Conservation (phyloP, 2,113 vertebrate genomes). For the Eretmodus cyanostictus region DNA sequence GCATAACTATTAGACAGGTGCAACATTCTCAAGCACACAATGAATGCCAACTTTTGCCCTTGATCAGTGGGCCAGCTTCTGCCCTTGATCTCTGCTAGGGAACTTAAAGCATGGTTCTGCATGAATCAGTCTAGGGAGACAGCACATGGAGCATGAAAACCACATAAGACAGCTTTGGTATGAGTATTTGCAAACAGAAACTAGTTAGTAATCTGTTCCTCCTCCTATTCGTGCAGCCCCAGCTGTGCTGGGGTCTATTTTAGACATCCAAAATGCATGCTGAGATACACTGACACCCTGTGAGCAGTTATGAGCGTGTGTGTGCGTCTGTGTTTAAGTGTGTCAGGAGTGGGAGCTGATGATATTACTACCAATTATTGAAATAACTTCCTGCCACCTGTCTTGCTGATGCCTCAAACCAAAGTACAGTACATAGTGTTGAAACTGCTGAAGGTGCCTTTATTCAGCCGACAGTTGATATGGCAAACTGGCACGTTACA, state of each 20-base stretch:
- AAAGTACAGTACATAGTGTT: slow-evolving; percentile 79
- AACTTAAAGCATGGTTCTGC: background rate
- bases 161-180: background rate
- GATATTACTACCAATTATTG: slow-evolving; percentile 91
- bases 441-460: slow-evolving; percentile 68
- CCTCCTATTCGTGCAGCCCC: slow-evolving; percentile 61
- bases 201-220: background rate
- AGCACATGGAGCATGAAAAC: background rate
- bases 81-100: slow-evolving; percentile 40
- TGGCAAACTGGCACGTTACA: background rate
- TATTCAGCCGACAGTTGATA: background rate
- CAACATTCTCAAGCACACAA: slow-evolving; percentile 11
- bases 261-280: slow-evolving; percentile 72
- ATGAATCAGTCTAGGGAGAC: slow-evolving; percentile 5
- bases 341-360: slow-evolving; percentile 71
- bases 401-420: slow-evolving; percentile 78
- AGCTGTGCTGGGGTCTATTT: slow-evolving; percentile 68
- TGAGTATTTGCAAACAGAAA: slow-evolving; percentile 31
- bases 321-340: slow-evolving; percentile 8
- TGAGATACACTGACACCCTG: slow-evolving; percentile 77
- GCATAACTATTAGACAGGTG: slow-evolving; percentile 46
- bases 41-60: background rate
- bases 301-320: slow-evolving; percentile 65
- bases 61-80: background rate
- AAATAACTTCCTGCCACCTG: slow-evolving; percentile 95